Evolutionary conservation across 2,797 vertebrate genomes (phyloP).

Genomic region (Harpagifer antarcticus): DNA sequence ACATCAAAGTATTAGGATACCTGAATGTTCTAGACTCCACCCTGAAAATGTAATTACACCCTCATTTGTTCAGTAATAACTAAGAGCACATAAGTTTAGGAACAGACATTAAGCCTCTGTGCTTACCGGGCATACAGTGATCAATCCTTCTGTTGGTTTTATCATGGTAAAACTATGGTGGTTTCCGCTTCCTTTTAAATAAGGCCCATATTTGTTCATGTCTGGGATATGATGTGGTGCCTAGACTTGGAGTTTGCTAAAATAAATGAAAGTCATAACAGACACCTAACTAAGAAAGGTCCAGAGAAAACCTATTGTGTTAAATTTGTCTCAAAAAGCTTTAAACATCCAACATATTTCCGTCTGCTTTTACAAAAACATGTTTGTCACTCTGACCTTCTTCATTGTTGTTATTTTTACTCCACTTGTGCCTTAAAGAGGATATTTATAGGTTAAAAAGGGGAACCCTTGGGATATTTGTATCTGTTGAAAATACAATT

Average conservation of each 20-base stretch:
- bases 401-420: background rate
- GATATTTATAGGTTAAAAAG: background rate
- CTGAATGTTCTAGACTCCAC: background rate
- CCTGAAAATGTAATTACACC: background rate
- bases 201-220: background rate
- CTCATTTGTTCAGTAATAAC: constrained; percentile 8
- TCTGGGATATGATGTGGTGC: background rate
- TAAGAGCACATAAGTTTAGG: background rate
- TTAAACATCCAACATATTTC: background rate
- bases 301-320: background rate
- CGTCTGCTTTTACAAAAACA: too few relatives aligned
- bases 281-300: background rate
- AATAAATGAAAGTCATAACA: background rate
- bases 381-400: background rate
- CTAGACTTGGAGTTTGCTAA: background rate
- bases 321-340: background rate
- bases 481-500: background rate
- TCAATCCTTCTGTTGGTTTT: background rate
- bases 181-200: background rate
- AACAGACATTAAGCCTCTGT: background rate
- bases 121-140: background rate
- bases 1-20: constrained; percentile 10
- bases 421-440: background rate
- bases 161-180: background rate
- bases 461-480: background rate